Base-by-base conservation (phyloP, 2,888 invertebrate genomes). In the Stramonita haemastoma region DNA sequence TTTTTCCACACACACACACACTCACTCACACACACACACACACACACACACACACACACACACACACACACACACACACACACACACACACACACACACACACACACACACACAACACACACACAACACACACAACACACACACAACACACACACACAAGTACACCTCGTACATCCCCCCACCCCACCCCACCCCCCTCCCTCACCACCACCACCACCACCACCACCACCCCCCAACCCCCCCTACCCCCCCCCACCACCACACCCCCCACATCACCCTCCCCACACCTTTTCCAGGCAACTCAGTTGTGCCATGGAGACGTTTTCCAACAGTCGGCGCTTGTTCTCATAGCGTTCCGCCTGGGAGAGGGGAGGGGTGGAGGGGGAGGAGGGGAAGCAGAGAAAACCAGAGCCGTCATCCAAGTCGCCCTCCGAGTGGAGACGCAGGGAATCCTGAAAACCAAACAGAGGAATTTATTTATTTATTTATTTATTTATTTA, bases 211-310 rank as follows among this genome's bases (percentile, higher is more conserved):
- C n/a, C n/a, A 70, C 26, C 17, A 77, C 8, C 77, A 29, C n/a
- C n/a, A 77, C 29, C n/a, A 8, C 8, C 57, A 17, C 57, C 57
- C 26, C 8, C 70, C 70, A 0, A 26, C 22, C 70, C 26, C 22
- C 6, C 70, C 19, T 22, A 26, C n/a, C 1, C 70, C 19, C 22
- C 26, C 22, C 11, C 57, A 17, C 8, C 57, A 17, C 11, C 57
- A 57, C n/a, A n/a, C n/a, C n/a, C 8, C 57, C 57, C 57, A 60
- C 60, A 60, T 2, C 60, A 22, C 15, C 73, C 73, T 1, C n/a
- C 13, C 26, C 57, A 32, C n/a, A 89, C 91, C 89, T 93, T 94
- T 91, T 95, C 95, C 32, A 93, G 87, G 84, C 92, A 92, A 26
- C 93, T 92, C 5, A 93, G 89, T 81, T 92, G 90, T 6, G 90